A percentile compares a stretch with the other conserved stretches of the same genome.
These are phyloP conservation scores for Periparus ater DNA, from an alignment of 2,797 vertebrate species.

Conservation along the genomic window DNA sequence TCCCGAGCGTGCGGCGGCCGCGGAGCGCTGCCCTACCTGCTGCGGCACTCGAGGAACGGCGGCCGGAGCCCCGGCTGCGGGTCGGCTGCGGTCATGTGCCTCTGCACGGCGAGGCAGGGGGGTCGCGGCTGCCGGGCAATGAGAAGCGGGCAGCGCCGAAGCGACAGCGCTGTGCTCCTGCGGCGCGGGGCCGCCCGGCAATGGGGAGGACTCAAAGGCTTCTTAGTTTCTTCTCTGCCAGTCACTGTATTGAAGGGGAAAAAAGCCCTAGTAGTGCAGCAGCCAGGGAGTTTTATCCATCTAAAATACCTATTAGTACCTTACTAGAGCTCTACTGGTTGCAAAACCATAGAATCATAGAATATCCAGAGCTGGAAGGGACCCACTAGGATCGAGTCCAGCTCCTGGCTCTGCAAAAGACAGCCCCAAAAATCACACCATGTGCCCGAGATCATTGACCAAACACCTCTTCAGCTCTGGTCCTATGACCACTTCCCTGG, in stretches of 20 bases:
- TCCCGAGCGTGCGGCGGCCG: not conserved
- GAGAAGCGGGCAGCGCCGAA: not conserved
- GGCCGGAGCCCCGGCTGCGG: not conserved
- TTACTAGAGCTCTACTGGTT: not conserved
- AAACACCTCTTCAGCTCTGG: not conserved
- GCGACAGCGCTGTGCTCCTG: not conserved
- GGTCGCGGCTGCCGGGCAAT: not conserved
- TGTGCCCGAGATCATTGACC: not conserved
- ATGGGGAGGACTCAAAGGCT: not conserved
- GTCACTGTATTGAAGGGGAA: fast-evolving
- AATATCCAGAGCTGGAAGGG: not conserved
- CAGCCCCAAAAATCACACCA: too few relatives aligned
- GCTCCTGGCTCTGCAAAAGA: not conserved
- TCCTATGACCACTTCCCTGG: not conserved
- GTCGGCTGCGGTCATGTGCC: not conserved
- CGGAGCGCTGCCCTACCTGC: not conserved
- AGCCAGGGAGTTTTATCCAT: not conserved
- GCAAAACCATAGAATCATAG: not conserved
- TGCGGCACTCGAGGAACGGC: not conserved
- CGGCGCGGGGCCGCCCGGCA: not conserved
- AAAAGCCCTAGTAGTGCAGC: not conserved
- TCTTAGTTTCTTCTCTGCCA: not conserved
- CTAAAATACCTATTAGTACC: not conserved
- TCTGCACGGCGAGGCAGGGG: not conserved
- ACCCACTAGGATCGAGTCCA: not conserved